Conservation (phyloP, 35 echinoderm and acorn worm genomes). For the Eucidaris tribuloides region DNA sequence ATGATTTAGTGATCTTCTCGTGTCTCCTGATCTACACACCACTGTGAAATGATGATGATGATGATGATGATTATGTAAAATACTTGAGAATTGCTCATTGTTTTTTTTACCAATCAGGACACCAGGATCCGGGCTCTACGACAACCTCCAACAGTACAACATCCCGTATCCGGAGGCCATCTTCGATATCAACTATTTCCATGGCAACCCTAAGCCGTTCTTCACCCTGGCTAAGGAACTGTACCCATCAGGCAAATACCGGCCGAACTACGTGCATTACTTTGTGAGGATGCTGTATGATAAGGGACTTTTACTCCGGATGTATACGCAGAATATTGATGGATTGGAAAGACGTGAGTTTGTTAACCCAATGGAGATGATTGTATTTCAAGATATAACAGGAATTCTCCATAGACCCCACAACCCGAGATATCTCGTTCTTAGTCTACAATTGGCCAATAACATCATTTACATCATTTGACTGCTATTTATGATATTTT, state of each 20-base stretch:
- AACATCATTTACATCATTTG: no score
- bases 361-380: no score
- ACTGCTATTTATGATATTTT: no score
- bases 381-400: no score
- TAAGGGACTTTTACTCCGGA: constrained; percentile 70
- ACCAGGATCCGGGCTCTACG: constrained; percentile 93
- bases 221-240: constrained; percentile 92
- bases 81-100: no score
- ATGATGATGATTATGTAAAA: no score
- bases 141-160: constrained; percentile 93
- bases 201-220: constrained; percentile 83
- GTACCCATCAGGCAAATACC: constrained; percentile 77
- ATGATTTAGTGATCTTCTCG: no score
- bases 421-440: no score
- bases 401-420: no score
- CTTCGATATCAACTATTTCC: constrained; percentile 95
- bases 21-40: no score
- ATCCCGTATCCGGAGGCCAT: constrained; percentile 96
- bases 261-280: constrained; percentile 97
- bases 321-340: constrained; percentile 99
- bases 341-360: constrained; percentile 94
- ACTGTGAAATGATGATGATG: no score
- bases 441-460: no score
- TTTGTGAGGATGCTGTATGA: constrained; percentile 95
- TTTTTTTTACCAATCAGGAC: constrained; percentile 60